Evolutionary conservation across 37 sponge, comb jelly and placozoan species (phyloP), one percentile per base, ranked within the genome.

Genomic region (Geodia barretti): DNA sequence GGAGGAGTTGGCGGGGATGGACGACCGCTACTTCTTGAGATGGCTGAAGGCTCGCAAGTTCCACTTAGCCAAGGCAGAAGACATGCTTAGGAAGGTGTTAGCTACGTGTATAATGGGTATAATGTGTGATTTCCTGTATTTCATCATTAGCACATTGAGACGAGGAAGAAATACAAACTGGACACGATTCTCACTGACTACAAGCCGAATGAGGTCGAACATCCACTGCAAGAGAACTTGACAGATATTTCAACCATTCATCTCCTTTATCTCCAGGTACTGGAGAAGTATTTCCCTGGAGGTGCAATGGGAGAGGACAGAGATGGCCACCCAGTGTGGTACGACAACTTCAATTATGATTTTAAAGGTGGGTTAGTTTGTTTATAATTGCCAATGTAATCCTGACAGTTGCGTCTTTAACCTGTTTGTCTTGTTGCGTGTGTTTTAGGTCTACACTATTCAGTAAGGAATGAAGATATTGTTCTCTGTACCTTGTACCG

Each of bases 161-260:
- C 71, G 38, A 79, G 92, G 60, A 76, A 64, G 76, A 70, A 87
- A 72, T 71, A 65, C 38, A 68, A 62, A 31, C 88, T 76, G 3
- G 89, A 87, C 84, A 87, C 92, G 14, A 87, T 92, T 54, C 76
- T 92, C 32, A 59, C 74, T 2, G 91, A 91, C 63, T 92, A 60
- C 24, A 68, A 38, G 34, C 88, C 88, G 23, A 83, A 88, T 21
- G 88, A 92, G 71, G 88, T 92, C 40, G 30, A 80, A 32, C 35
- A 70, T 47, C 54, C 7, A 14, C 54, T 14, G 11, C 54, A 14
- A 47, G 54, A 47, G 54, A 47, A 47, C 11, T 7, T 17, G 54
- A 47, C 11, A 47, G 54, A n/a, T 24, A 20, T 32, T 11, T 66
- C 8, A 17, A 14, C 1, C 14, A 9, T n/a, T n/a, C 31, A 32